Base-by-base conservation (phyloP, 2,888 invertebrate genomes). In the Brachycybe producta region DNA sequence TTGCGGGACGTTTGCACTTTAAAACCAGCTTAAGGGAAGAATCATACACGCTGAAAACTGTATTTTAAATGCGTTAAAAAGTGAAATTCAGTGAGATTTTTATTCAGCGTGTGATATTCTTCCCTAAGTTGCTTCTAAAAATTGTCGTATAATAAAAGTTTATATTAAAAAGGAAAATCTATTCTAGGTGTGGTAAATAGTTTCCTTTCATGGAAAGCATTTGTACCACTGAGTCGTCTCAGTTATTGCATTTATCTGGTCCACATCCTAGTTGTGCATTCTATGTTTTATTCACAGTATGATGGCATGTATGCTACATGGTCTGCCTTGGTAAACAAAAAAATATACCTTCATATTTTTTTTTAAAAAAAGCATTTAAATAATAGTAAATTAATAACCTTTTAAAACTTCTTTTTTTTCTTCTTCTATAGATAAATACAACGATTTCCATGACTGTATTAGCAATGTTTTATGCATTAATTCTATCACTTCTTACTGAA, bases 221-320 rank as follows among this genome's bases (percentile, higher is more conserved):
- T 43, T 7, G 23, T 30, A 15, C 44, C 44, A 17, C 8, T 43
- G 5, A 43, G 44, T 21, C 5, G 28, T n/a, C 28, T 43, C 11
- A 28, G 28, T 17, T 43, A 28, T 23, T 19, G 21, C 5, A 11
- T 28, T 17, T 43, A 43, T 30, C 23, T 43, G 44, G 8, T 23
- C 28, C 44, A 43, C 30, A 43, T 43, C 7, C 30, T 43, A 15
- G 44, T 43, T 8, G 23, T 43, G 5, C 44, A 43, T 30, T 23
- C 26, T 15, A 28, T 28, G 7, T 43, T 28, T 15, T 43, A 43
- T 17, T 43, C 44, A 7, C 26, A 30, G 15, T n/a, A 28, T 13
- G 27, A 43, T 21, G 30, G 17, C 17, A 13, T 43, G 11, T 28
- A 8, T 5, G 23, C 30, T 7, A 30, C 26, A 8, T 43, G 30